Conservation (phyloP, 2,113 vertebrate genomes). For the Oxygymnocypris stewartii region DNA sequence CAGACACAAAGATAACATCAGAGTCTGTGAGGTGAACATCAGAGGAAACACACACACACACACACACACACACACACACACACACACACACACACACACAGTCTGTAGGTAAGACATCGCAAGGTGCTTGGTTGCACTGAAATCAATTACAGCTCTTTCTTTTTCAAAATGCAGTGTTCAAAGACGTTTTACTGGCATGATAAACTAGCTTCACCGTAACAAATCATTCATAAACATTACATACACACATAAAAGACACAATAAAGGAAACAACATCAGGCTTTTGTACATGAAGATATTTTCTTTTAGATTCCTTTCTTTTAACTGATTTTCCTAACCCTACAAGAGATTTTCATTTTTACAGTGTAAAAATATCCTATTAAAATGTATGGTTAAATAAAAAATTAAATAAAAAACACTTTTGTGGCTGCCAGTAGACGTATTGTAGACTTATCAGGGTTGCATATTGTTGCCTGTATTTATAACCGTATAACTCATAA, state of each 20-base stretch:
- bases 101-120: slow-evolving; percentile 40
- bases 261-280: neutral
- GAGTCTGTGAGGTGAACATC: slow-evolving; percentile 29
- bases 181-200: neutral
- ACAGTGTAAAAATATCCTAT: no score
- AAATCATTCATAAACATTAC: neutral
- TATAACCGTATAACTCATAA: neutral
- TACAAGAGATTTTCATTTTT: neutral
- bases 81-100: neutral
- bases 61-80: slow-evolving; percentile 28
- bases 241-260: neutral
- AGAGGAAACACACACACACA: slow-evolving; percentile 18
- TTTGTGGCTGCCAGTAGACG: no score
- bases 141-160: slow-evolving; percentile 45
- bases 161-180: slow-evolving; percentile 24
- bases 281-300: no score
- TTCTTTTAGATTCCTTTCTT: no score
- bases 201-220: neutral
- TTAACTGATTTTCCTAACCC: neutral
- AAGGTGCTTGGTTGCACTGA: slow-evolving; percentile 11
- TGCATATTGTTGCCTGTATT: neutral
- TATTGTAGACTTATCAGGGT: neutral
- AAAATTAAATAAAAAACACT: neutral
- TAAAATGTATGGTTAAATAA: no score
- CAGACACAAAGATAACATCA: slow-evolving; percentile 54